Evolutionary conservation across 2,797 vertebrate species (phyloP).

Genomic region (Remorina albescens): DNA sequence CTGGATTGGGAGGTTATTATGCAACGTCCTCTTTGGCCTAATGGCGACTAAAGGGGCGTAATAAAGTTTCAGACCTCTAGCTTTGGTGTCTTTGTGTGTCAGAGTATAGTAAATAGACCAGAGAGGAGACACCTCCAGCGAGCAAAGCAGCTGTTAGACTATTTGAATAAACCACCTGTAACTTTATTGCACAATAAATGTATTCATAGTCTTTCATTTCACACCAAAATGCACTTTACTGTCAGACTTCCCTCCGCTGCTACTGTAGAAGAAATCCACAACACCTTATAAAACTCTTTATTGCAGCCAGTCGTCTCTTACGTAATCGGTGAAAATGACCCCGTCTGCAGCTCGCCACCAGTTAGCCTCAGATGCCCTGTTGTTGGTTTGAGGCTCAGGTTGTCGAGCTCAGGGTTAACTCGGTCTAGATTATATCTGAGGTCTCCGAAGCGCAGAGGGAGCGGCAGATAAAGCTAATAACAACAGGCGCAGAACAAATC

Average conservation of each 20-base stretch:
- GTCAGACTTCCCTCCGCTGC: constrained; percentile 21
- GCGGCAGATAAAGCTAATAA: constrained; percentile 84
- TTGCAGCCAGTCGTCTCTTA: constrained; percentile 10
- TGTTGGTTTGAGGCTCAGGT: constrained; percentile 23
- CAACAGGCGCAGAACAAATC: constrained; percentile 71
- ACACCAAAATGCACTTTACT: constrained; percentile 38
- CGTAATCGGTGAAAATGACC: constrained; percentile 40
- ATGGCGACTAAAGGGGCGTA: constrained; percentile 13
- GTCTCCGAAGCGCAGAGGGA: constrained; percentile 55
- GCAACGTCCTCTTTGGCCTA: constrained; percentile 28
- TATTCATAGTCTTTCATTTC: constrained; percentile 48
- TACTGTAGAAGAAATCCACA: constrained; percentile 34
- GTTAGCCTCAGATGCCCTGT: constrained; percentile 47
- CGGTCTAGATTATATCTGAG: constrained; percentile 76
- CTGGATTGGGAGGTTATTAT: constrained; percentile 46
- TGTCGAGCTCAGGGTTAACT: constrained; percentile 61
- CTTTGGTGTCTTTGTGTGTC: constrained; percentile 25
- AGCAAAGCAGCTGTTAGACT: constrained; percentile 32
- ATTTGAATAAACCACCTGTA: constrained; percentile 55
- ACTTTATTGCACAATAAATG: constrained; percentile 49
- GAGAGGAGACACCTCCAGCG: constrained; percentile 10
- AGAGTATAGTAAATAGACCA: constrained; percentile 15
- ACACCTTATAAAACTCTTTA: constrained; percentile 34
- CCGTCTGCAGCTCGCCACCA: constrained; percentile 8
- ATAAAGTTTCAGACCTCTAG: constrained; percentile 16